phyloP scores from a whole-genome alignment of 2,797 vertebrate genomes.

The Aphelocoma californica region DNA sequence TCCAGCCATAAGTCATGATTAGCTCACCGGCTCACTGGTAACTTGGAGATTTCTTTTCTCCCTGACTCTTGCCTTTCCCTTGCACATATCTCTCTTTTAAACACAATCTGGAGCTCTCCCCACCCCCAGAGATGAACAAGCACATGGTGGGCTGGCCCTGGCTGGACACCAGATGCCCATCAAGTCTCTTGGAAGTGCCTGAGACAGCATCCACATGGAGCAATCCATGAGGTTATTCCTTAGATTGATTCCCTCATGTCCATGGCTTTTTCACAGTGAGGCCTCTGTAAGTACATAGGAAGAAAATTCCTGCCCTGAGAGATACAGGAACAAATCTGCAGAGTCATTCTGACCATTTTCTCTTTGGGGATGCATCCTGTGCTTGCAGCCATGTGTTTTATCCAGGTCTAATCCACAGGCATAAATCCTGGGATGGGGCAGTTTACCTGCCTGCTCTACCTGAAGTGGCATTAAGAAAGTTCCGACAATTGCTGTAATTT shows the following conservation, averaged over 20 bases:
- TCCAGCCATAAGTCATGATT: neutral
- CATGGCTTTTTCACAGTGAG: neutral
- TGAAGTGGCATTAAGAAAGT: neutral
- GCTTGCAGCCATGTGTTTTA: neutral
- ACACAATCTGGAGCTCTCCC: neutral
- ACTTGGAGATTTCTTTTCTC: neutral
- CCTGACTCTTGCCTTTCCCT: neutral
- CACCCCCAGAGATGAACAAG: neutral
- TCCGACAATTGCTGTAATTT: neutral
- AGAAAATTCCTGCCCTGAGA: neutral
- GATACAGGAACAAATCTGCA: neutral
- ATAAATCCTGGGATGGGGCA: neutral
- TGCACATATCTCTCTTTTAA: neutral
- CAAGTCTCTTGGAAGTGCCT: neutral
- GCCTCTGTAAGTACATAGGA: neutral
- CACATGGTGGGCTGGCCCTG: neutral
- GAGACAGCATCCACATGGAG: neutral
- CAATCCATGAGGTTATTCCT: neutral
- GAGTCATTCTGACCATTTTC: neutral
- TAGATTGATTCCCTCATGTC: neutral
- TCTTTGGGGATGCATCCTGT: neutral
- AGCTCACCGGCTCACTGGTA: neutral
- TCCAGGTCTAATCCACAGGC: neutral
- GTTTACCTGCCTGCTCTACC: neutral
- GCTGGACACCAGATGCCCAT: neutral